A percentile compares a stretch with the other conserved stretches of the same genome.
Conservation (phyloP, 2,888 invertebrate genomes). For the Rhingia rostrata region DNA sequence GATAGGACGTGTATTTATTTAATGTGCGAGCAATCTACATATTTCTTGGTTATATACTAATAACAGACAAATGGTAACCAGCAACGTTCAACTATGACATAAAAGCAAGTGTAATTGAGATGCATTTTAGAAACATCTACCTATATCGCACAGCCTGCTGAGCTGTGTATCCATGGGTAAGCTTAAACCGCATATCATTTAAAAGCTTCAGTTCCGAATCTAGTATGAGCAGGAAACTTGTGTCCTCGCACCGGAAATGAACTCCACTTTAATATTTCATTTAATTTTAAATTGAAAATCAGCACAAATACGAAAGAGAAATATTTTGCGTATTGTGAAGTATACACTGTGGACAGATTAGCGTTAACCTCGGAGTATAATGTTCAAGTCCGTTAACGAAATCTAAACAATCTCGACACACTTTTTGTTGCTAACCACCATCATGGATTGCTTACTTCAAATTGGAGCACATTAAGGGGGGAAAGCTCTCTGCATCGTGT, state of each 20-base stretch:
- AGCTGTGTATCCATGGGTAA: background rate
- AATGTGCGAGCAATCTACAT: background rate
- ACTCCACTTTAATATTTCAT: constrained; percentile 12
- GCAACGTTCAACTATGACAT: background rate
- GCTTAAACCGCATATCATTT: constrained; percentile 2
- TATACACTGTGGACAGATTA: background rate
- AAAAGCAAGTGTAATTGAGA: background rate
- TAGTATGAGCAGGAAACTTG: background rate
- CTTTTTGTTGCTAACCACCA: constrained; percentile 14
- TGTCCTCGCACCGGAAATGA: background rate
- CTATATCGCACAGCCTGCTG: background rate
- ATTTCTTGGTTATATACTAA: background rate
- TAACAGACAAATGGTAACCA: background rate
- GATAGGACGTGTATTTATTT: constrained; percentile 21
- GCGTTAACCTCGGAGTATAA: background rate
- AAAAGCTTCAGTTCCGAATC: constrained; percentile 13
- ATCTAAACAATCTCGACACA: constrained; percentile 32
- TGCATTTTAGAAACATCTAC: constrained; percentile 4
- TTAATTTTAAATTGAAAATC: constrained; percentile 18
- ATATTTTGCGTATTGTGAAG: constrained; percentile 25
- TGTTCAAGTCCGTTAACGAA: constrained; percentile 33
- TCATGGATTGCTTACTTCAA: constrained; percentile 24
- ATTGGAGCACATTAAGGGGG: constrained; percentile 40
- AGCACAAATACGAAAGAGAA: constrained; percentile 9
- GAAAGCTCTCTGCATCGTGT: constrained; percentile 38